phyloP scores from a whole-genome alignment of 2,113 vertebrate genomes.

The Ceyx cyanopectus region DNA sequence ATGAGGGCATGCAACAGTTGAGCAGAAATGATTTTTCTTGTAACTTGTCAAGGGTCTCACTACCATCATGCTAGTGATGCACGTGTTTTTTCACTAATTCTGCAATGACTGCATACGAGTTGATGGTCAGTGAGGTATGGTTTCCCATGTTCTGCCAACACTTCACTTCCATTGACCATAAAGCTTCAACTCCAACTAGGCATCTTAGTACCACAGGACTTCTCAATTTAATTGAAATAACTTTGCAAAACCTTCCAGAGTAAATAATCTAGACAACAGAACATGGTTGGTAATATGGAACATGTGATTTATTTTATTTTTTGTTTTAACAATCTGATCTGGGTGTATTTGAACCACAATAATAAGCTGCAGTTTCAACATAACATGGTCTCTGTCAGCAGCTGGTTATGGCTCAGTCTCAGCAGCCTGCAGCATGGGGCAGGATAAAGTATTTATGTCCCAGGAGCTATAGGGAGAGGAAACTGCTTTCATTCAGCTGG shows the following conservation, averaged over 20 bases:
- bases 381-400: no score
- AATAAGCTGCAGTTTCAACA: no score
- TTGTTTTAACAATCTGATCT: background rate
- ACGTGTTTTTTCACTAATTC: background rate
- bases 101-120: background rate
- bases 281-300: background rate
- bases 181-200: background rate
- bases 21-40: background rate
- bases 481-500: no score
- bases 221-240: constrained; percentile 4
- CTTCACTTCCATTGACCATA: background rate
- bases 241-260: background rate
- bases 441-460: no score
- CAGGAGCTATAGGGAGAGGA: no score
- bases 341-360: no score
- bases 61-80: background rate
- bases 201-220: background rate
- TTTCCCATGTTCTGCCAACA: background rate
- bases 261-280: constrained; percentile 32
- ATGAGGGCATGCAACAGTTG: background rate
- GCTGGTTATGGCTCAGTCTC: no score
- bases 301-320: constrained; percentile 32
- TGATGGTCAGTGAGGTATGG: background rate
- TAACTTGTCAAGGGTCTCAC: background rate
- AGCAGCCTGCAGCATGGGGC: no score